Evolutionary conservation across 1,140 invertebrate species (phyloP).

Genomic region (Solenopsis invicta): DNA sequence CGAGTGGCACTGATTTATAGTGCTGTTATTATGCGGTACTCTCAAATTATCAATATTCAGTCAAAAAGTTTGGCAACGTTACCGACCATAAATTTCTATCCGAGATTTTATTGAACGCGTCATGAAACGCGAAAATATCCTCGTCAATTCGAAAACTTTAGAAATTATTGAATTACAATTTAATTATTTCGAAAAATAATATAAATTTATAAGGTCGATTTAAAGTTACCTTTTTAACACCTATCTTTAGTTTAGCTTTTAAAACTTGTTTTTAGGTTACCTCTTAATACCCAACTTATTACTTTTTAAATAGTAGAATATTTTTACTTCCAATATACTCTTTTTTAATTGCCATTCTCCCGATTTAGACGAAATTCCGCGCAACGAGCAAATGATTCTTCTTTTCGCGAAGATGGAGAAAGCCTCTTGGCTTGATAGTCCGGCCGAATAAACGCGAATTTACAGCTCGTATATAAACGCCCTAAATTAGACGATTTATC

Average conservation of each 20-base stretch:
- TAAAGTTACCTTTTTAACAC: not conserved
- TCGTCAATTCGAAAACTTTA: not conserved
- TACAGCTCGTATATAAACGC: slow-evolving; percentile 21
- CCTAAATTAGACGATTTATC: slow-evolving; percentile 58
- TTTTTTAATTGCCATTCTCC: not conserved
- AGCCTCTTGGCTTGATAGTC: not conserved
- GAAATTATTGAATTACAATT: not conserved
- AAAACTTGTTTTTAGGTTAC: too few species aligned
- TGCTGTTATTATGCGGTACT: slow-evolving; percentile 45
- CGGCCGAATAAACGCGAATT: slow-evolving; percentile 43
- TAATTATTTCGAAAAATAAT: slow-evolving; percentile 1
- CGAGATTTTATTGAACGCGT: not conserved
- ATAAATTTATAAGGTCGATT: not conserved
- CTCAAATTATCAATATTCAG: slow-evolving; percentile 21
- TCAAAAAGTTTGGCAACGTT: slow-evolving; percentile 20
- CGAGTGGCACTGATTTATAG: slow-evolving; percentile 42
- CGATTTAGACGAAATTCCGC: not conserved
- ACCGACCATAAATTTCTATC: not conserved
- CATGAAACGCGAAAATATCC: not conserved
- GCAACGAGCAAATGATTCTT: slow-evolving; percentile 17
- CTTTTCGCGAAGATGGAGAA: not conserved
- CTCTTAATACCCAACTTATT: not conserved
- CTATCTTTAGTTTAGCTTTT: too few species aligned
- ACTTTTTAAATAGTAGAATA: not conserved
- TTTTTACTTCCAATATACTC: not conserved